Evolutionary conservation across 2,113 vertebrate genomes (phyloP).

Genomic region (Actenoides lindsayi): DNA sequence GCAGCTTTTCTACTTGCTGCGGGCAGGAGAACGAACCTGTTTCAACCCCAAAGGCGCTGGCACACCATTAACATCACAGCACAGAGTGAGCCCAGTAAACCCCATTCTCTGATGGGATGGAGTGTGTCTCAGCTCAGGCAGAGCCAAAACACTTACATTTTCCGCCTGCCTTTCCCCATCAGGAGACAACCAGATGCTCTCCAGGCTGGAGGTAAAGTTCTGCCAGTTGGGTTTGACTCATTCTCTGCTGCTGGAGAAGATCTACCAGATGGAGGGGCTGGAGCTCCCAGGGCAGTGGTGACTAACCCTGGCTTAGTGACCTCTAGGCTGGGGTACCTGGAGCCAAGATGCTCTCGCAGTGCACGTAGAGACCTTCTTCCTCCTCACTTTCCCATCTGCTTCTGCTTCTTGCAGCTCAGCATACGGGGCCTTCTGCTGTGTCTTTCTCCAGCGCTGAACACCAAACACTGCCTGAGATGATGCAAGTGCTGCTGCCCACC

Average conservation of each 20-base stretch:
- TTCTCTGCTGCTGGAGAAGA: not conserved
- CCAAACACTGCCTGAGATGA: accelerated
- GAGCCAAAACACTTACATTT: not conserved
- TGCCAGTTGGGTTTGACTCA: conserved; percentile 17
- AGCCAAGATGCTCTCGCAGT: not conserved
- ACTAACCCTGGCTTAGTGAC: not conserved
- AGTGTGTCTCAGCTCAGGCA: not conserved
- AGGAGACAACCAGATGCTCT: conserved; percentile 4
- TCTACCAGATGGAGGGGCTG: not conserved
- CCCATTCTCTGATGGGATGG: not conserved
- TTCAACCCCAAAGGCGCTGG: not conserved
- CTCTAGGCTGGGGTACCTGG: not conserved
- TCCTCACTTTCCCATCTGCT: not conserved
- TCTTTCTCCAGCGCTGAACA: not conserved
- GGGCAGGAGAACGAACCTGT: not conserved
- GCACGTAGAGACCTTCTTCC: not conserved
- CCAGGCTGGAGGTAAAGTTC: not conserved
- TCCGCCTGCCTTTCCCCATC: not conserved
- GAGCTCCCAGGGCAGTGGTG: not conserved
- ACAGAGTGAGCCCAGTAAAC: accelerated
- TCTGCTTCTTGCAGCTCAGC: not conserved
- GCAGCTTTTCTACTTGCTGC: accelerated
- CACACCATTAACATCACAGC: accelerated
- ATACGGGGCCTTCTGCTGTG: not conserved
- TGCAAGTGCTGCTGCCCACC: not conserved